Base-by-base conservation (phyloP, 2,888 invertebrate genomes). In the Thymelicus lineola region DNA sequence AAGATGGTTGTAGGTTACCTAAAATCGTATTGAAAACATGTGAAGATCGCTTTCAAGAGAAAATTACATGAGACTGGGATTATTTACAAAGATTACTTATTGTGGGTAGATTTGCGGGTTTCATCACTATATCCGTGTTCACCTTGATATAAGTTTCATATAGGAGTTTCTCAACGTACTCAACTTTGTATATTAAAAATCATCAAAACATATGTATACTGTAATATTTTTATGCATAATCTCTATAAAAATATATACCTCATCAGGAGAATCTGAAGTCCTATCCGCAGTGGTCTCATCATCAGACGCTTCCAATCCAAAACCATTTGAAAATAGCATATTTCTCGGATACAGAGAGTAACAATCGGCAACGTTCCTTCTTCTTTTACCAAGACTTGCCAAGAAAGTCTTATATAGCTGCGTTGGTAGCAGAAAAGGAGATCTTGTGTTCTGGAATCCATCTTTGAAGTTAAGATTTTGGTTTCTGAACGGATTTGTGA, bases 401-500 rank as follows among this genome's bases (percentile, higher is more conserved):
- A 97, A 88, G 73, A 97, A 94, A 79, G 96, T 97, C 87, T 97
- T 97, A 83, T 97, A 97, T 78, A 97, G 93, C 82, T 97, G 97
- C 69, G 96, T 96, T 10, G 97, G 97, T 73, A 97, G 90, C 65
- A 97, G 86, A 79, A 96, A 96, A 15, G 95, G 94, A 0, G 94
- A 88, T 65, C 88, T 79, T 0, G 81, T 72, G 71, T 83, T 88
- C 67, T 89, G 88, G 66, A 91, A 89, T 0, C 88, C 86, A 82
- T 93, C 88, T 73, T 93, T 93, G 63, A 92, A 93, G 0, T 80
- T 76, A 17, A 93, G 76, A 77, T 85, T 90, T 67, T 92, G 92
- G 73, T 87, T 90, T 73, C 92, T 81, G 79, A 93, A 93, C 1
- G 92, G 90, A 79, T 92, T 93, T 6, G 84, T 79, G 67, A 93